Conservation (phyloP, 2,888 invertebrate species). For the Lithophane semibrunnea region DNA sequence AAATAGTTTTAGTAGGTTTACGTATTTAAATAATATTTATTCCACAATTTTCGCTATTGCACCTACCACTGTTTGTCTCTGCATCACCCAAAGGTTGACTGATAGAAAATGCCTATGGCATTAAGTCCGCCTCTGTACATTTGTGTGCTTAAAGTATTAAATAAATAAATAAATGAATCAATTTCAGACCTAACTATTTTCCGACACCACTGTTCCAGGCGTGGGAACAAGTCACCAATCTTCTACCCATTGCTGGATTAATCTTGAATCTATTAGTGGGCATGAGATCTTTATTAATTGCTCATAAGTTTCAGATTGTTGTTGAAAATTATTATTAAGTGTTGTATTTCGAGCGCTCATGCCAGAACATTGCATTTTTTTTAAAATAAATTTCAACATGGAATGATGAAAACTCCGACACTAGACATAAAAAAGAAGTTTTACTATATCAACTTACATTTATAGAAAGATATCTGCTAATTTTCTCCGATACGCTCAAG, state of each 20-base stretch:
- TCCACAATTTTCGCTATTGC: too few relatives aligned
- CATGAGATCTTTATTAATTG: neutral
- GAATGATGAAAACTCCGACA: neutral
- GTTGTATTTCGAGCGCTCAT: neutral
- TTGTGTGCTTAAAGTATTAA: too few relatives aligned
- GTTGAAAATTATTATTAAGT: neutral
- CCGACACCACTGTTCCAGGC: neutral
- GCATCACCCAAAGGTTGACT: too few relatives aligned
- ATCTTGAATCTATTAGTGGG: neutral
- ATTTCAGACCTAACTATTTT: neutral
- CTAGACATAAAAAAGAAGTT: neutral
- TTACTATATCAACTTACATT: conserved; percentile 90
- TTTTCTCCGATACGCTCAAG: conserved; percentile 94
- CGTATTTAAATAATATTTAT: too few relatives aligned
- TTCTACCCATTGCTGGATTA: neutral
- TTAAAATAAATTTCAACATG: neutral
- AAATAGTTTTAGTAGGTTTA: too few relatives aligned
- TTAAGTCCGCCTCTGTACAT: too few relatives aligned
- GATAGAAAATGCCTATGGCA: too few relatives aligned
- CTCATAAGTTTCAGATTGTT: neutral
- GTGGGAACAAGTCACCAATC: too few relatives aligned
- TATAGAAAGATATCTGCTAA: conserved; percentile 95
- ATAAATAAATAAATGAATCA: too few relatives aligned
- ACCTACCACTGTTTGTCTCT: too few relatives aligned
- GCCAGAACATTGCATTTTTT: neutral